phyloP scores from a whole-genome alignment of 2,888 invertebrate genomes.

The Hydraecia micacea region DNA sequence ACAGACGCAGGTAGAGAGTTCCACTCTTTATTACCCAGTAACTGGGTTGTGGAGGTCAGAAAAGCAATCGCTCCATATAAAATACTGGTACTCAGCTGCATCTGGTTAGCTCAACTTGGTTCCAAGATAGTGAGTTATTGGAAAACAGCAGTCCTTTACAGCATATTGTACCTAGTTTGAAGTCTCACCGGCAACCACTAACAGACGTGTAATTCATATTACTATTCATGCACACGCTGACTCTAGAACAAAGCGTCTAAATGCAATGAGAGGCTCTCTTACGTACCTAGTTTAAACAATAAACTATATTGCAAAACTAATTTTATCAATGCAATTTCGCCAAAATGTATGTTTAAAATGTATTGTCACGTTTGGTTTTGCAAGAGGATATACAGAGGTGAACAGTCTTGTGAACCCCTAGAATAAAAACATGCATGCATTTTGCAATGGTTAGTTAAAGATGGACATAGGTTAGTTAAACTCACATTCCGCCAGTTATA shows the following conservation, averaged over 20 bases:
- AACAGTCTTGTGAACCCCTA: neutral
- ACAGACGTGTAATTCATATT: conserved; percentile 43
- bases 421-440: neutral
- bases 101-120: neutral
- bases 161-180: conserved; percentile 16
- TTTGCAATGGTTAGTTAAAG: neutral
- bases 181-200: conserved; percentile 21
- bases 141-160: conserved; percentile 29
- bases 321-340: neutral
- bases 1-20: too few species aligned
- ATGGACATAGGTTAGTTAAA: neutral
- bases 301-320: neutral
- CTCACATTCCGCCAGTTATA: too few species aligned
- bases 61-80: too few species aligned
- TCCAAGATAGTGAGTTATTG: conserved; percentile 18
- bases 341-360: neutral
- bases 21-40: too few species aligned
- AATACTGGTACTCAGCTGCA: too few species aligned
- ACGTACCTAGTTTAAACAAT: neutral
- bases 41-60: too few species aligned
- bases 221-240: conserved; percentile 50
- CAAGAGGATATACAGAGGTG: neutral
- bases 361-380: neutral
- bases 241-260: conserved; percentile 31
- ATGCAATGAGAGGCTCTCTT: conserved; percentile 20